Percentiles rank a stretch among this genome's conserved stretches.
Evolutionary conservation across 2,888 invertebrate species (phyloP).

Genomic region (Molanna angustata): DNA sequence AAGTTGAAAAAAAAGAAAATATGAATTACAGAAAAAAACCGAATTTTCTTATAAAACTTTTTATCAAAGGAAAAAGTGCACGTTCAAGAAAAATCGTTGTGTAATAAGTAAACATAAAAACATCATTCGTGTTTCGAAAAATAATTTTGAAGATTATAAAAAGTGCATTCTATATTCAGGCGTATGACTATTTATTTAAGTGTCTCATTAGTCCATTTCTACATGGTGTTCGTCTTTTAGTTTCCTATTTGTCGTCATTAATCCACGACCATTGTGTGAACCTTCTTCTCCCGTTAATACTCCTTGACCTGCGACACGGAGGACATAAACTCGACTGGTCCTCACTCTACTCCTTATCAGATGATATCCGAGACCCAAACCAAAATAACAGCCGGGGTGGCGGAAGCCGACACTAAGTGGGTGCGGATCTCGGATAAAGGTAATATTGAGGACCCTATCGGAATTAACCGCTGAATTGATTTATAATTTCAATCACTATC

Average conservation of each 20-base stretch:
- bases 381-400: slow-evolving; percentile 19
- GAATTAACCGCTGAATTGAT: slow-evolving; percentile 23
- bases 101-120: too few relatives aligned
- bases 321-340: slow-evolving; percentile 29
- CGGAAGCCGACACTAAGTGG: slow-evolving; percentile 20
- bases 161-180: too few relatives aligned
- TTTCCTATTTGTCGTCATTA: background rate
- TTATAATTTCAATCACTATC: slow-evolving; percentile 22
- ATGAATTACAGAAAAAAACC: too few relatives aligned
- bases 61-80: too few relatives aligned
- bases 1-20: too few relatives aligned
- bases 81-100: too few relatives aligned
- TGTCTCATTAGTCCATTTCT: too few relatives aligned
- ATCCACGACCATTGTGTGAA: background rate
- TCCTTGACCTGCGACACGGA: slow-evolving; percentile 30
- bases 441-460: slow-evolving; percentile 23
- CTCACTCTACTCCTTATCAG: slow-evolving; percentile 25
- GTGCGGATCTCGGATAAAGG: slow-evolving; percentile 26
- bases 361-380: slow-evolving; percentile 19
- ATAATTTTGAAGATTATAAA: too few relatives aligned
- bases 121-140: too few relatives aligned
- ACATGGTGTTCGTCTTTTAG: too few relatives aligned
- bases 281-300: slow-evolving; percentile 31
- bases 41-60: too few relatives aligned
- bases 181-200: too few relatives aligned